Evolutionary conservation across 2,888 invertebrate genomes (phyloP).

Genomic region (Noctua fimbriata): DNA sequence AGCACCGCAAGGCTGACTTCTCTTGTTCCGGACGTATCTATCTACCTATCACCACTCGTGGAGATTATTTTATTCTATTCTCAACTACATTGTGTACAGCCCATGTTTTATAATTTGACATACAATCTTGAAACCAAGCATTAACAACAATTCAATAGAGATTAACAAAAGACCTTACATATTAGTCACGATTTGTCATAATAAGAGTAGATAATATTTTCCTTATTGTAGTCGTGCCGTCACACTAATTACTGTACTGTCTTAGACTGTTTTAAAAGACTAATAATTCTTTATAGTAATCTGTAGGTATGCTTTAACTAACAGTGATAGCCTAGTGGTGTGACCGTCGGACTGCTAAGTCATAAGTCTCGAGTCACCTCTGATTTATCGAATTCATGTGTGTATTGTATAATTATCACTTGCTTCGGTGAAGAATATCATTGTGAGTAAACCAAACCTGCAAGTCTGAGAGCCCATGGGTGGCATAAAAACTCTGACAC

Average conservation of each 20-base stretch:
- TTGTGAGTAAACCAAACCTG: no score
- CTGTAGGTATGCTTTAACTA: neutral
- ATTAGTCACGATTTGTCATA: slow-evolving; percentile 1
- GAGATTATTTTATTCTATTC: neutral
- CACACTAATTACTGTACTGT: slow-evolving; percentile 1
- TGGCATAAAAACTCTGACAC: no score
- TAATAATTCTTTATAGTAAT: neutral
- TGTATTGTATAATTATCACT: no score
- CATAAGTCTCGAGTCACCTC: no score
- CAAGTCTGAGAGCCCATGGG: no score
- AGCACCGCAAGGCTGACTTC: neutral
- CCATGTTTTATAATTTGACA: neutral
- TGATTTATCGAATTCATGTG: no score
- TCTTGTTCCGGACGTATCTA: neutral
- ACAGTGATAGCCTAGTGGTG: no score
- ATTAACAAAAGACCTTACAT: neutral
- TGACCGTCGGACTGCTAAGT: no score
- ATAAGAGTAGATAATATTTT: neutral
- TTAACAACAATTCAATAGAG: neutral
- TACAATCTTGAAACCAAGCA: neutral
- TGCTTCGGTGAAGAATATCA: no score
- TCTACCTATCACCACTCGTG: neutral
- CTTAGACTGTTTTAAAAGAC: neutral
- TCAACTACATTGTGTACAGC: neutral
- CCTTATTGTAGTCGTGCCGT: slow-evolving; percentile 4